These are phyloP conservation scores for Habrosyne pyritoides DNA, from an alignment of 2,888 invertebrate species.

Conservation along the genomic window DNA sequence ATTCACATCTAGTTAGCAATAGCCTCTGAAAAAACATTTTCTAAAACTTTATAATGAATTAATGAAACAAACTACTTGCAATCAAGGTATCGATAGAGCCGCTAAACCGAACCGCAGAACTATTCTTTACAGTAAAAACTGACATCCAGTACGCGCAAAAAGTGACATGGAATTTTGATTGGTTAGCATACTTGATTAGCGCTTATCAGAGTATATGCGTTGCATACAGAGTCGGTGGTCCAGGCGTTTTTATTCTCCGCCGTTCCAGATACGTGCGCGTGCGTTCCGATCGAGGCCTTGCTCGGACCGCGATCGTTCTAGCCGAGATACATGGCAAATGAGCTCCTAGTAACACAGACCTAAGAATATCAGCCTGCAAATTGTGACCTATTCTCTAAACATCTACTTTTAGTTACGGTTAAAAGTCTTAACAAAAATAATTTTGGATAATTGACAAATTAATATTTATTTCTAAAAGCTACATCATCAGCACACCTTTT, in stretches of 20 bases:
- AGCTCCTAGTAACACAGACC: conserved; percentile 35
- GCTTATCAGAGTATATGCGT: conserved; percentile 24
- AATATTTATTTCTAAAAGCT: no score
- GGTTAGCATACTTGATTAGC: conserved; percentile 40
- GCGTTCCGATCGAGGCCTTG: conserved; percentile 47
- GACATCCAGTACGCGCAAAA: conserved; percentile 15
- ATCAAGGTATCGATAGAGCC: neutral
- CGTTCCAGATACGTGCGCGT: conserved; percentile 39
- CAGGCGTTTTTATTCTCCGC: conserved; percentile 39
- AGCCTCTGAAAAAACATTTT: no score
- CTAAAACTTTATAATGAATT: no score
- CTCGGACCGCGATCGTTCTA: conserved; percentile 32
- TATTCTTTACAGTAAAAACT: neutral
- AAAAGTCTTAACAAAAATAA: no score
- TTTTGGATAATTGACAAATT: no score
- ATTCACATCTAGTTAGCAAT: no score
- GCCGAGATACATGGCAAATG: conserved; percentile 57
- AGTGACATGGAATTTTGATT: conserved; percentile 42
- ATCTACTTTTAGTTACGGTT: no score
- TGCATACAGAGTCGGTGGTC: conserved; percentile 17
- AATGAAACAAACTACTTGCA: no score
- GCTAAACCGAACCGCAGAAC: neutral
- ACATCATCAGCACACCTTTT: no score
- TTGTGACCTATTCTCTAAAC: neutral
- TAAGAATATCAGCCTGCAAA: conserved; percentile 5